Conservation (phyloP, 2,797 vertebrate species). For the Centroberyx gerrardi region DNA sequence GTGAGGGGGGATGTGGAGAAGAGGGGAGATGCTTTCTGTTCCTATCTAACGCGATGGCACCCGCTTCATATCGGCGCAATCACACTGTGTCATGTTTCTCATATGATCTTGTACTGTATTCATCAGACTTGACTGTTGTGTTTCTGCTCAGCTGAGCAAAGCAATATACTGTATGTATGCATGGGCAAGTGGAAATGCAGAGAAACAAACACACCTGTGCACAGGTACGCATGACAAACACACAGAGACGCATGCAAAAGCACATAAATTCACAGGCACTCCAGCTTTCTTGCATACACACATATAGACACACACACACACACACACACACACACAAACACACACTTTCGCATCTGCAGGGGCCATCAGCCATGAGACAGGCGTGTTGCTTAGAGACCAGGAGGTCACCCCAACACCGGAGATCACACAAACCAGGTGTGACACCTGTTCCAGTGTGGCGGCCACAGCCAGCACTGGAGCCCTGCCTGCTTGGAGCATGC, state of each 20-base stretch:
- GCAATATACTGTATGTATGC: not conserved
- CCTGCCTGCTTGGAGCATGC: conserved; percentile 62
- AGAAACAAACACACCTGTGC: conserved; percentile 10
- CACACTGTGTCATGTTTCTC: conserved; percentile 10
- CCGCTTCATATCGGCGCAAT: conserved; percentile 26
- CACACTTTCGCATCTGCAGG: conserved; percentile 46
- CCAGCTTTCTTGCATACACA: not conserved
- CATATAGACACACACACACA: conserved; percentile 1
- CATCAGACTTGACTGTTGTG: conserved; percentile 18
- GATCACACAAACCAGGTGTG: conserved; percentile 84
- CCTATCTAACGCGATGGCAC: conserved; percentile 34
- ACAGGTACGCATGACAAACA: conserved; percentile 11
- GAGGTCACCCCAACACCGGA: conserved; percentile 76
- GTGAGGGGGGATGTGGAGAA: conserved; percentile 52
- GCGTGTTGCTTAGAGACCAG: conserved; percentile 77
- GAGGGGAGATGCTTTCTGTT: conserved; percentile 31
- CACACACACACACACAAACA: conserved; percentile 13
- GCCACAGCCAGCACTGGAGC: conserved; percentile 63
- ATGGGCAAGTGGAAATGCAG: not conserved
- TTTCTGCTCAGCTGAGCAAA: conserved; percentile 15
- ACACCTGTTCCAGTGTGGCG: conserved; percentile 76
- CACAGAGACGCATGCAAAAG: conserved; percentile 3
- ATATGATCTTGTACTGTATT: conserved; percentile 10
- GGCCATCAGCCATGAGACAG: conserved; percentile 67
- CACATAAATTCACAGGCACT: conserved; percentile 10